phyloP scores from a whole-genome alignment of 2,888 invertebrate genomes.

The Volucella bombylans region DNA sequence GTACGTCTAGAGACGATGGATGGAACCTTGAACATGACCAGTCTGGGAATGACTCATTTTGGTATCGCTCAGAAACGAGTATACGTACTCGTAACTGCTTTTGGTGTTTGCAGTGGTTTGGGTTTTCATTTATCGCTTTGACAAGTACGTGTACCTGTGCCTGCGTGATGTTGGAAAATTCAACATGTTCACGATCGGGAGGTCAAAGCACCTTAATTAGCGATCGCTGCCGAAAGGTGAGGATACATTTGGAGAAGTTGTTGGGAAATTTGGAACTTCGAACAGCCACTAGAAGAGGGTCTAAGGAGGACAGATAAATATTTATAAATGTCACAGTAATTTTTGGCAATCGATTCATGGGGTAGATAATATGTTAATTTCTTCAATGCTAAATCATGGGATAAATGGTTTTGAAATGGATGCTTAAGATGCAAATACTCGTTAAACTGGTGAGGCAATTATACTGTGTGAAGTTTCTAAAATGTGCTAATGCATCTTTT shows the following conservation, averaged over 20 bases:
- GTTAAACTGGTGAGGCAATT: too few species aligned
- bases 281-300: too few species aligned
- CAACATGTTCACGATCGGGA: neutral
- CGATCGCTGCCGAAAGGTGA: too few species aligned
- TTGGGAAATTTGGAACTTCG: too few species aligned
- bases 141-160: neutral
- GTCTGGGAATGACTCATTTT: conserved; percentile 37
- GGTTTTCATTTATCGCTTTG: conserved; percentile 3
- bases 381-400: neutral
- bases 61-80: neutral
- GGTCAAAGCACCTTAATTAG: conserved; percentile 33
- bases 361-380: neutral
- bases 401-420: conserved; percentile 2
- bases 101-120: neutral
- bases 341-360: neutral
- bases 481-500: too few species aligned
- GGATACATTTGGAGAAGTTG: too few species aligned
- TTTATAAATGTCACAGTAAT: conserved; percentile 21
- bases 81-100: too few species aligned
- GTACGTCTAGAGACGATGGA: neutral
- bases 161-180: neutral
- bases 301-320: conserved; percentile 8
- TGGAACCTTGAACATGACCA: conserved; percentile 48
- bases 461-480: too few species aligned
- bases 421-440: conserved; percentile 1